Base-by-base conservation (phyloP, 1,140 invertebrate genomes). In the Drosophila neocordata region DNA sequence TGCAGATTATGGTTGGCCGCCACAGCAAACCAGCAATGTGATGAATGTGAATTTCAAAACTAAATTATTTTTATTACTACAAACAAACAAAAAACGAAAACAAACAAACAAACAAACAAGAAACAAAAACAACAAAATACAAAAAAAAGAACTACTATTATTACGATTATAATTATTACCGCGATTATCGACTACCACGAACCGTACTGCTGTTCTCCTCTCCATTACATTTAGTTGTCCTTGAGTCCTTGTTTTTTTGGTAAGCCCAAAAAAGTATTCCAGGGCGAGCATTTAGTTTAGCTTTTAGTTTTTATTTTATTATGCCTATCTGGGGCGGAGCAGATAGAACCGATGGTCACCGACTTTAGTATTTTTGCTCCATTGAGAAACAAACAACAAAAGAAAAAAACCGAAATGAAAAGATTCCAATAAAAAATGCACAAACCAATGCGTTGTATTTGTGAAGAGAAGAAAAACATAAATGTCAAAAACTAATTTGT, bases 1-100 rank as follows among this genome's bases (percentile, higher is more conserved):
- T 51, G 57, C 48, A 44, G 56, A 61, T 60, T 64, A 66, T 79
- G 79, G 79, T 75, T 77, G 71, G 79, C 79, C 79, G 78, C 88
- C 79, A 48, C 79, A 48, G 41, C 41, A 48, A 48, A 48, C 41
- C 41, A 48, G 41, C 83, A 88, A 88, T 88, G 83, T 88, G 83
- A 88, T 88, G 83, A 88, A 83, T 88, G 83, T 88, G 83, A 88
- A 88, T 88, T 88, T 88, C 79, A 83, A 48, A 56, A 88, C 83
- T 88, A 88, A 87, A 88, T 88, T 88, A 88, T 88, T 89, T 89
- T 79, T 83, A 88, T 88, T 89, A 69, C 83, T 88, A 88, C 79
- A 89, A 83, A 73, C 27, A 48, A 48, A 18, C 15, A 48, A 48
- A 48, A 15, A 44, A 44, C 15, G 13, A 15, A 18, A 48, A 31